Base-by-base conservation (phyloP, 2,888 invertebrate genomes). In the Calliopum simillimum region DNA sequence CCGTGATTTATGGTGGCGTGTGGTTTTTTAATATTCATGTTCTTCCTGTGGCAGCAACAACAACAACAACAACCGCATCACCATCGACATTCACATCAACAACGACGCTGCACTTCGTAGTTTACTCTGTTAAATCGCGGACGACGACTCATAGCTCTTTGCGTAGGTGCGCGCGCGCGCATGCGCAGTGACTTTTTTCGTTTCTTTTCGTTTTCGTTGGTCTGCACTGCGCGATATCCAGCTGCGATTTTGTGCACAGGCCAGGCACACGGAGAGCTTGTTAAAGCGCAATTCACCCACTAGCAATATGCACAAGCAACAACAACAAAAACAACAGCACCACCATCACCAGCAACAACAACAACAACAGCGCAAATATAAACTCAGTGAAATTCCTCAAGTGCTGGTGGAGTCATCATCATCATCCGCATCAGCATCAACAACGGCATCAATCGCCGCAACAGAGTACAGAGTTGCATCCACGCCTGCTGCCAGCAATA, bases 1-100 rank as follows among this genome's bases (percentile, higher is more conserved):
- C 77, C 79, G 84, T 86, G 85, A 85, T 85, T 85, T 85, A 85
- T 85, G 84, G 83, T 85, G 84, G 85, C 85, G 85, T 85, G 85
- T 83, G 84, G 81, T 83, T 84, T 85, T 61, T 84, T 81, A 81
- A 82, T 82, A 81, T 82, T 83, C 83, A 84, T 83, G 82, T 81
- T 78, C 77, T 74, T 74, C 74, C 76, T 71, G 78, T 74, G 73
- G 76, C 73, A 75, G 70, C 71, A 71, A 70, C 69, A 69, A 63
- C 61, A 55, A 64, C 74, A 65, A 78, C 74, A 65, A 70, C 73
- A 71, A 69, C 72, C 68, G 70, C 79, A 71, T 63, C 68, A 21
- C 33, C 71, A 64, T 53, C 71, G 70, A 23, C 62, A 61, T 16
- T 75, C 74, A 25, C 73, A 70, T 59, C 77, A 70, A 74, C 74